Base-by-base conservation (phyloP, 2,797 vertebrate genomes). In the Chelidonichthys spinosus region DNA sequence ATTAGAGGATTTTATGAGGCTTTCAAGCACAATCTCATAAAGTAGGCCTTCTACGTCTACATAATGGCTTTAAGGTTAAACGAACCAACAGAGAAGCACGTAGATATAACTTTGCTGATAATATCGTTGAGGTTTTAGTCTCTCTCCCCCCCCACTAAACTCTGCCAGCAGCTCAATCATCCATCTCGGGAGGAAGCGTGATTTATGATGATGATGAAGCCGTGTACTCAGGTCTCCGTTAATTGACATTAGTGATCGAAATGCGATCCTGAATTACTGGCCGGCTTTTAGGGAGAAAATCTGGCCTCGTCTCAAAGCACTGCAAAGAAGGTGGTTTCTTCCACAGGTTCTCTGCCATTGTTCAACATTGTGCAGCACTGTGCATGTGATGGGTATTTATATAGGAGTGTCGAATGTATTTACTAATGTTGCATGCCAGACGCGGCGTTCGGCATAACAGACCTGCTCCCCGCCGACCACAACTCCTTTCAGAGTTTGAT, bases 131-230 rank as follows among this genome's bases (percentile, higher is more conserved):
- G 35, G 3, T 33, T 61, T 54, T 5, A 35, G 7, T 46, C 25
- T 46, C 15, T 62, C 42, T 56, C 42, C 59, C 40, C n/a, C 58
- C 25, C 40, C 35, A 17, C 40, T 44, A 63, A 80, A 69, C 43
- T 44, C 67, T 59, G 56, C 35, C 75, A 53, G 66, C 49, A 32
- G 63, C 50, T 69, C 71, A 46, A 18, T 13, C 11, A 14, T 14
- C 42, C 6, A 33, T 67, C 69, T 36, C 18, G 4, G 59, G 63
- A 78, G 60, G 55, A 63, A 44, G 50, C 15, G 46, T 59, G 72
- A 85, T 76, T 74, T 59, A 78, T 67, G 73, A 60, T 82, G 62
- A 82, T 70, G 81, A 74, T 36, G 63, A 76, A 66, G 9, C 4
- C 35, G 49, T 55, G 64, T 44, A 35, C 62, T 62, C 44, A 13